Percentiles rank a stretch among this genome's conserved stretches.
phyloP scores from a whole-genome alignment of 2,113 vertebrate genomes.

The Chauna torquata region DNA sequence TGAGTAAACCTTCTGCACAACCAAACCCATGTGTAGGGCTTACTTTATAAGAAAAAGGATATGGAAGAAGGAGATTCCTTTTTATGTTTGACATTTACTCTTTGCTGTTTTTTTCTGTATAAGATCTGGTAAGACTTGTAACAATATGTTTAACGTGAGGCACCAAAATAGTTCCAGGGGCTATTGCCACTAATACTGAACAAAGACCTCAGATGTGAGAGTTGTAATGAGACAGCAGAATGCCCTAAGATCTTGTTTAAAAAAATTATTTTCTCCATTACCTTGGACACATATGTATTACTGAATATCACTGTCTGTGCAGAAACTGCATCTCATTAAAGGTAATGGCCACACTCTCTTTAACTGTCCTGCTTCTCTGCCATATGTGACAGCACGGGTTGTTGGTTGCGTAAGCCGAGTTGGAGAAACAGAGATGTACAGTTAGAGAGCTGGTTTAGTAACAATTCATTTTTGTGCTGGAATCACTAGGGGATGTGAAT shows the following conservation, averaged over 20 bases:
- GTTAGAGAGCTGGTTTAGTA: not conserved
- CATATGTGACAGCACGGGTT: accelerated
- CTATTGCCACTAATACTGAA: not conserved
- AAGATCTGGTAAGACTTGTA: not conserved
- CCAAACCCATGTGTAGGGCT: not conserved
- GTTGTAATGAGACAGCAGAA: not conserved
- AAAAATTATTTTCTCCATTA: not conserved
- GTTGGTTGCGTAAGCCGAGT: not conserved
- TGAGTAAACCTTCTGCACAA: not conserved
- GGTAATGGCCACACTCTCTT: not conserved
- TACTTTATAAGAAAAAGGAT: not conserved
- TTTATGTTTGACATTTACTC: not conserved
- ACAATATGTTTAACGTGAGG: not conserved
- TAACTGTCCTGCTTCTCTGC: not conserved
- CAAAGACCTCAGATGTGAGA: not conserved
- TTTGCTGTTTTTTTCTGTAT: not conserved
- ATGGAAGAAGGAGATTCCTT: not conserved
- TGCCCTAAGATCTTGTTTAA: not conserved
- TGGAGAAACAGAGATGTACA: not conserved
- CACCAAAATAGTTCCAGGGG: not conserved
- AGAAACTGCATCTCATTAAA: not conserved
- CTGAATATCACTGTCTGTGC: not conserved
- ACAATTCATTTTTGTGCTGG: not conserved
- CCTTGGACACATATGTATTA: not conserved
- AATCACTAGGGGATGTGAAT: not conserved